Base-by-base conservation (phyloP, 2,888 invertebrate genomes). In the Oxyscelio sp. region DNA sequence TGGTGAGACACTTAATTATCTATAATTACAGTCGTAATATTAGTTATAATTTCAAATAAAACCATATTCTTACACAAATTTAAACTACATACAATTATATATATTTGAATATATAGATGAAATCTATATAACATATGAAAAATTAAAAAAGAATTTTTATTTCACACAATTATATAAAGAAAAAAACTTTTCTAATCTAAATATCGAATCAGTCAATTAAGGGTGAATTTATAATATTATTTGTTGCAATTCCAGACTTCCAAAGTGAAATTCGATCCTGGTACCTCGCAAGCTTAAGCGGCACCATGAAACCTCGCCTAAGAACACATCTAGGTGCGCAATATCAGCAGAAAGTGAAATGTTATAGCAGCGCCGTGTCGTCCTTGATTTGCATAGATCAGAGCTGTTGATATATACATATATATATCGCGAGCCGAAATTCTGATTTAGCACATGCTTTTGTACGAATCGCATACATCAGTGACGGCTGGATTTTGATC, bases 171-270 rank as follows among this genome's bases (percentile, higher is more conserved):
- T n/a, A n/a, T n/a, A n/a, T n/a, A n/a, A n/a, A n/a, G n/a, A n/a
- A n/a, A n/a, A n/a, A n/a, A n/a, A n/a, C n/a, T n/a, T n/a, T n/a
- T n/a, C n/a, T n/a, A n/a, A n/a, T n/a, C n/a, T n/a, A n/a, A n/a
- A n/a, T n/a, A n/a, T n/a, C n/a, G n/a, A n/a, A n/a, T n/a, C n/a
- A n/a, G n/a, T n/a, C n/a, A n/a, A n/a, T n/a, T n/a, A n/a, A n/a
- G n/a, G n/a, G n/a, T n/a, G n/a, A n/a, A n/a, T n/a, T n/a, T n/a
- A n/a, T n/a, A n/a, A n/a, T n/a, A n/a, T n/a, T n/a, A n/a, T n/a
- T n/a, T n/a, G n/a, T n/a, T n/a, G n/a, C n/a, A n/a, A n/a, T 90
- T 91, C 15, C 89, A 94, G 93, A 97, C 97, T 82, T 97, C 97
- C 87, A 97, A 77, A 22, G 59, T 83, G n/a, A 73, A 65, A 52